A percentile compares a stretch with the other conserved stretches of the same genome.
These are phyloP conservation scores for Ceratosolen fusciceps DNA, from an alignment of 1,140 invertebrate species.

Conservation along the genomic window DNA sequence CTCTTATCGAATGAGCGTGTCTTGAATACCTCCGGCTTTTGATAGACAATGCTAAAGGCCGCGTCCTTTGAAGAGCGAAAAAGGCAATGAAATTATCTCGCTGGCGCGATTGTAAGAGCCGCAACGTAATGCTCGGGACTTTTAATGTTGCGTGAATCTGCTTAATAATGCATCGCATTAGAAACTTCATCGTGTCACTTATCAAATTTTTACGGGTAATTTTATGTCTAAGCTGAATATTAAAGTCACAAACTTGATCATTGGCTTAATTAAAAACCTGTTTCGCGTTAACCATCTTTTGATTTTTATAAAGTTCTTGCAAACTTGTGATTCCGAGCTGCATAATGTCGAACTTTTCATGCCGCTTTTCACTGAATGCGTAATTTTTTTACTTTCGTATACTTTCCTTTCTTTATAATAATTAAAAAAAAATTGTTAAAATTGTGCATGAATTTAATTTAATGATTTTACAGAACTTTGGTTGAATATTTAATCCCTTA, in stretches of 20 bases:
- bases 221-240: constrained; percentile 9
- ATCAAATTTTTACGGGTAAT: constrained; percentile 11
- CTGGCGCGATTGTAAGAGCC: not conserved
- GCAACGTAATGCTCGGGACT: not conserved
- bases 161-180: not conserved
- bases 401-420: not conserved
- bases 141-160: not conserved
- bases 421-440: not conserved
- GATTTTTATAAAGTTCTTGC: not conserved
- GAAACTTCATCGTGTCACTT: not conserved
- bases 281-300: not conserved
- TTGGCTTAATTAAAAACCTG: constrained; percentile 21
- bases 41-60: not conserved
- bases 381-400: not conserved
- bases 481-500: no score
- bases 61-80: not conserved
- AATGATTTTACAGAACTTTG: no score
- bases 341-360: not conserved
- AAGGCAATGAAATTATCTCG: not conserved
- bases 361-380: not conserved
- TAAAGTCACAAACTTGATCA: not conserved
- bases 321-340: not conserved
- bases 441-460: no score
- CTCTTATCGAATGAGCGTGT: not conserved
- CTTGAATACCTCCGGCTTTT: not conserved